Conservation (phyloP, 2,797 vertebrate species). For the Sebastiscus albofasciatus region DNA sequence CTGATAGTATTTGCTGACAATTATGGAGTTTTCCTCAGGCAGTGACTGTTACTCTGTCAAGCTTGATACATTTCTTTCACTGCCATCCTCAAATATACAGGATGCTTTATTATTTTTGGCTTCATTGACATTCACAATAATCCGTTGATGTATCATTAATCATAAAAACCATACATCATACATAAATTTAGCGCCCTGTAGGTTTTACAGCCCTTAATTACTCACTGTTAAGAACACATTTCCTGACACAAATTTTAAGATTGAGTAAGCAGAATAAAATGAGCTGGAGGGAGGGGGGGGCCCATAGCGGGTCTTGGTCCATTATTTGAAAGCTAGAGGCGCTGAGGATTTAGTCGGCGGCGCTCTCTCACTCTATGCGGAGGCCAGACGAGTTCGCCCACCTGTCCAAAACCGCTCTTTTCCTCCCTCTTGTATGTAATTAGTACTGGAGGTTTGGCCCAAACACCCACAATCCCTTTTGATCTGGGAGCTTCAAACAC, state of each 20-base stretch:
- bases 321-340: slow-evolving; percentile 29
- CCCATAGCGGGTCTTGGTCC: neutral
- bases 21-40: slow-evolving; percentile 13
- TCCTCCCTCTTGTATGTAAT: slow-evolving; percentile 37
- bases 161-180: slow-evolving; percentile 17
- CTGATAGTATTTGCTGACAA: neutral
- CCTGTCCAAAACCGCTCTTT: slow-evolving; percentile 25
- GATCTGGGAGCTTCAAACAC: slow-evolving; percentile 37
- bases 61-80: neutral
- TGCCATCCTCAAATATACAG: slow-evolving; percentile 6
- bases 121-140: slow-evolving; percentile 20
- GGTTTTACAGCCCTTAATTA: slow-evolving; percentile 32
- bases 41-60: slow-evolving; percentile 9
- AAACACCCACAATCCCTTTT: slow-evolving; percentile 48
- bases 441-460: slow-evolving; percentile 26
- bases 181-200: neutral
- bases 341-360: neutral
- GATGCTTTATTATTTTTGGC: slow-evolving; percentile 17
- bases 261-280: slow-evolving; percentile 36
- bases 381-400: slow-evolving; percentile 20
- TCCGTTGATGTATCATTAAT: slow-evolving; percentile 28
- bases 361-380: slow-evolving; percentile 11
- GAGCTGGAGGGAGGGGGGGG: neutral
- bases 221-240: slow-evolving; percentile 22
- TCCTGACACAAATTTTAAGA: slow-evolving; percentile 12